These are phyloP conservation scores for Ispidina lecontei DNA, from an alignment of 2,797 vertebrate genomes.

Conservation along the genomic window DNA sequence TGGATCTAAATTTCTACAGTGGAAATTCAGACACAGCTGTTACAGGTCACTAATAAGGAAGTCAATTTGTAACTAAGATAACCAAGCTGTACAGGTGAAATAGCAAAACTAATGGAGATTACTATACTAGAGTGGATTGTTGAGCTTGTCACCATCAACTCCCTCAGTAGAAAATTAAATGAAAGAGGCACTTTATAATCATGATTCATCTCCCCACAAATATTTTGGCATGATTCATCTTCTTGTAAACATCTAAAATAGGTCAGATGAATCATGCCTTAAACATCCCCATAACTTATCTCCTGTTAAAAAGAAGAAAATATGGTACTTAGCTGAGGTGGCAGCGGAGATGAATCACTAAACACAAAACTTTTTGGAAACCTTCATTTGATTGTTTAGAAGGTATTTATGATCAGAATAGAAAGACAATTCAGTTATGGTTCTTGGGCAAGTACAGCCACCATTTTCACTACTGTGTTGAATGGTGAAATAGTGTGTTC, in stretches of 20 bases:
- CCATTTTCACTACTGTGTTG: neutral
- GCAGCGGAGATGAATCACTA: conserved; percentile 14
- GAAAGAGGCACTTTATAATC: neutral
- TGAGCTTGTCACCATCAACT: neutral
- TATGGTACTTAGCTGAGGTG: conserved; percentile 10
- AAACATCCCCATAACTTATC: neutral
- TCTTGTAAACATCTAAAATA: conserved; percentile 15
- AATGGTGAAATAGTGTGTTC: neutral
- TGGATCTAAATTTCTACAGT: neutral
- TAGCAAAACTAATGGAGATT: neutral
- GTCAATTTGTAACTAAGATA: neutral
- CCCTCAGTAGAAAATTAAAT: neutral
- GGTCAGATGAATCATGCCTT: conserved; percentile 39
- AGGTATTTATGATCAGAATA: neutral
- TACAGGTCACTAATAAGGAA: neutral
- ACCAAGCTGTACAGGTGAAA: neutral
- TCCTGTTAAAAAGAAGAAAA: neutral
- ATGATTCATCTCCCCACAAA: conserved; percentile 29
- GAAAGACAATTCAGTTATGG: neutral
- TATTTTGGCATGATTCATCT: conserved; percentile 52
- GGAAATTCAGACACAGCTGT: neutral
- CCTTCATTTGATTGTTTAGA: neutral
- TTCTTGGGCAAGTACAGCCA: neutral
- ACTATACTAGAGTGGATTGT: neutral
- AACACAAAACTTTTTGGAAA: neutral